Conservation (phyloP, 2,113 vertebrate genomes). For the Kryptolebias marmoratus region DNA sequence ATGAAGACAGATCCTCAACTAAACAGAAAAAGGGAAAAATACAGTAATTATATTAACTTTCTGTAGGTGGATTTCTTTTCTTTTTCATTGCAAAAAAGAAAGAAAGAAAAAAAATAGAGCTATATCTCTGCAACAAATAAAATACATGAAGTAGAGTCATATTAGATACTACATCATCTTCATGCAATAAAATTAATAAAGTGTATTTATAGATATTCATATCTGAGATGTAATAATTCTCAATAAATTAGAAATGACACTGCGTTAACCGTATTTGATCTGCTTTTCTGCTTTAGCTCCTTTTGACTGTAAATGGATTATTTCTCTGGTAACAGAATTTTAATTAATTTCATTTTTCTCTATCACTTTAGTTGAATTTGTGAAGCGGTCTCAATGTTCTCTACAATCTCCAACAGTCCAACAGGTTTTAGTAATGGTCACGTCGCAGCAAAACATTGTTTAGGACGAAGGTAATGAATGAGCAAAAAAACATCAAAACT, state of each 20-base stretch:
- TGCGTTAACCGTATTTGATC: not conserved
- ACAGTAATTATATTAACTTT: not conserved
- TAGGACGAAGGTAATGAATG: too few relatives aligned
- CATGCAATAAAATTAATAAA: not conserved
- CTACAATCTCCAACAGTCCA: too few relatives aligned
- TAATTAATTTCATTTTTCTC: too few relatives aligned
- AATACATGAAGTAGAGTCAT: not conserved
- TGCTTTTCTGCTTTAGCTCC: not conserved
- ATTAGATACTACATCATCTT: not conserved
- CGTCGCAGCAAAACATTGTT: too few relatives aligned
- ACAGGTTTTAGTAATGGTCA: too few relatives aligned
- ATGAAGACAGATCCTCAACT: not conserved
- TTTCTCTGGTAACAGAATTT: not conserved
- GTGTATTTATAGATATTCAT: not conserved
- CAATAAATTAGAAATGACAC: not conserved
- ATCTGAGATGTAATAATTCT: not conserved
- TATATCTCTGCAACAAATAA: not conserved
- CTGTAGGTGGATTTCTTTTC: not conserved
- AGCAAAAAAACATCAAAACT: too few relatives aligned
- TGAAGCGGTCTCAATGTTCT: too few relatives aligned
- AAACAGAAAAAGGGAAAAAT: not conserved
- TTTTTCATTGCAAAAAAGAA: not conserved
- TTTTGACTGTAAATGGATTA: not conserved
- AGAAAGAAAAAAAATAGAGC: not conserved
- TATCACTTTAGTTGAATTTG: too few relatives aligned